A percentile compares a stretch with the other conserved stretches of the same genome.
These are phyloP conservation scores for Dendrolimus pini DNA, from an alignment of 2,888 invertebrate species.

Conservation along the genomic window DNA sequence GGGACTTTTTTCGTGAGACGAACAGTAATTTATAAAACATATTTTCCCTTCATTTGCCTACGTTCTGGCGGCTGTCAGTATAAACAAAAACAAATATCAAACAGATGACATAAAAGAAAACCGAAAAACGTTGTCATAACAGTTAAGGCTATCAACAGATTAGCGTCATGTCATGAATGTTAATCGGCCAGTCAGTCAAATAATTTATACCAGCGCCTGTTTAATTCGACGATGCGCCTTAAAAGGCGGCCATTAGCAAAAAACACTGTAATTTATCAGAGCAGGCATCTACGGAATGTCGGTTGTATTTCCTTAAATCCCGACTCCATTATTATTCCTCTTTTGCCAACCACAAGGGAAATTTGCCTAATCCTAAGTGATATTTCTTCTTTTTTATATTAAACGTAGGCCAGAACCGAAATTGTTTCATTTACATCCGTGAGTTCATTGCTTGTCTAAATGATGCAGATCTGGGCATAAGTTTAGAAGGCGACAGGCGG, in stretches of 20 bases:
- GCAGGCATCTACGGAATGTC: slow-evolving; percentile 48
- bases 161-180: slow-evolving; percentile 8
- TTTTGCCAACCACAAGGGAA: slow-evolving; percentile 48
- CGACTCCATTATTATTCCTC: slow-evolving; percentile 57
- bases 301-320: slow-evolving; percentile 47
- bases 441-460: background rate
- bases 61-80: too few species aligned
- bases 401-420: background rate
- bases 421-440: background rate
- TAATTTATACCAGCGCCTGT: slow-evolving; percentile 7
- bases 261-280: slow-evolving; percentile 66
- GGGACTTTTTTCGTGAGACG: too few species aligned
- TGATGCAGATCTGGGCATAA: background rate
- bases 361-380: slow-evolving; percentile 53
- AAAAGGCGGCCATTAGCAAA: slow-evolving; percentile 54
- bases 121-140: background rate
- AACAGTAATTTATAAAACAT: too few species aligned
- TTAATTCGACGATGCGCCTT: slow-evolving; percentile 29
- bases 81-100: too few species aligned
- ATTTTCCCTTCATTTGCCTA: too few species aligned
- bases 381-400: slow-evolving; percentile 24
- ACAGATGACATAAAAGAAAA: background rate
- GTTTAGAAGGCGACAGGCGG: too few species aligned
- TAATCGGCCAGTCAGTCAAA: slow-evolving; percentile 5
- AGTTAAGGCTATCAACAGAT: background rate